Base-by-base conservation (phyloP, 1,140 invertebrate species). In the Rhagoletis pomonella region DNA sequence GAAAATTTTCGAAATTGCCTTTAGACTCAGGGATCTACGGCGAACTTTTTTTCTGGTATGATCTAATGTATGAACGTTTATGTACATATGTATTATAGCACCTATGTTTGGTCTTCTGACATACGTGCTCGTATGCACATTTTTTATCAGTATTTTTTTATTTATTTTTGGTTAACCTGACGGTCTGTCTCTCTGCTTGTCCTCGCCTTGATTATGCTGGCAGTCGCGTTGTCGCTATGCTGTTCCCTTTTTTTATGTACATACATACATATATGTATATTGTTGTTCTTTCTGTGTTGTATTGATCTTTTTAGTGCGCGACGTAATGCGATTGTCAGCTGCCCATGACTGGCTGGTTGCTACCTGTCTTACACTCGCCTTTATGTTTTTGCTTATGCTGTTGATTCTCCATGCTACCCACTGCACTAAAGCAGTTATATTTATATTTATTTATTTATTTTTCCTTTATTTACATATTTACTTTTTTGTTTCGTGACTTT, bases 281-380 rank as follows among this genome's bases (percentile, higher is more conserved):
- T 64, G 17, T 64, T 64, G 62, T 9, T 69, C 10, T 55, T 81
- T 44, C 10, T 81, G 44, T 81, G 44, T 81, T 81, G 73, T 55
- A 81, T 81, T 81, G 73, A 81, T 81, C 73, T 81, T 58, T 81
- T 81, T 55, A 55, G 73, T 81, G 73, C 47, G 73, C 73, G 19
- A 81, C 73, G n/a, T 81, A 81, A 81, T 81, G 73, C 73, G 73
- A 81, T 81, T 81, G 73, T 81, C 73, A 81, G 73, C 47, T 81
- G 73, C 73, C 73, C 73, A 81, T 81, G 73, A 81, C 73, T 81
- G 73, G 47, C 47, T 81, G 73, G 44, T 81, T 47, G 73, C 73
- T 81, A 81, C 73, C 73, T 81, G 73, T 81, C 73, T 81, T 81
- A 81, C 73, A 81, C 73, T 81, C 73, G n/a, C 73, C 73, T 81